phyloP scores from a whole-genome alignment of 1,140 invertebrate genomes.

The Pemphigus obesinymphae region DNA sequence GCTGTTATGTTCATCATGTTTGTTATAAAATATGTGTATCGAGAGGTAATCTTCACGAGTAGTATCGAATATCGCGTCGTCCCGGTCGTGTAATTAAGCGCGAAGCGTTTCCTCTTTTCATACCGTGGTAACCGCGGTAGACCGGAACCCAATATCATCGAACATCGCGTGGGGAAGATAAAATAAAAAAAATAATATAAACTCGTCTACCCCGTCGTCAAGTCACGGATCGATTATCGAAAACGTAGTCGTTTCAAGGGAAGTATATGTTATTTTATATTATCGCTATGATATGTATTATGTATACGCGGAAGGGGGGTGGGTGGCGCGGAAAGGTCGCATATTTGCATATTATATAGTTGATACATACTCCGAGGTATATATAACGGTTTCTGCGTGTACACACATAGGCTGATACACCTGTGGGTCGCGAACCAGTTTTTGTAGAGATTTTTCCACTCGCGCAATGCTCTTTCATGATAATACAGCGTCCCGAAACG shows the following conservation, averaged over 20 bases:
- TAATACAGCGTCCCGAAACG: neutral
- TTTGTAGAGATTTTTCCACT: conserved; percentile 18
- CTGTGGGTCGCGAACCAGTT: conserved; percentile 35
- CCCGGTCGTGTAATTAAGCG: neutral
- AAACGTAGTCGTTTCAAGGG: neutral
- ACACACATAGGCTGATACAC: neutral
- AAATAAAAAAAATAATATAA: neutral
- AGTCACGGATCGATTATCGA: neutral
- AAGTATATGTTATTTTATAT: neutral
- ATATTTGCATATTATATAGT: neutral
- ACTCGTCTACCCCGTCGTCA: neutral
- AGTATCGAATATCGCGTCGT: neutral
- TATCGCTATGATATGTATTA: no score
- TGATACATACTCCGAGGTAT: neutral
- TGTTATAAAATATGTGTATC: neutral
- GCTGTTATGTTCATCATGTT: no score
- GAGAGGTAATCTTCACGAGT: neutral
- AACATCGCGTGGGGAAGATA: no score
- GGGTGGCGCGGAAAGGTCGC: neutral
- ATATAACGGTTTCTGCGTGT: neutral
- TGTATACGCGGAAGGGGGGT: neutral
- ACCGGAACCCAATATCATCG: conserved; percentile 1
- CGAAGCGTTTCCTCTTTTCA: neutral
- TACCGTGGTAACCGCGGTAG: neutral
- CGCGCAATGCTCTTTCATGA: neutral